A percentile compares a stretch with the other conserved stretches of the same genome.
These are phyloP conservation scores for Antheraea pernyi DNA, from an alignment of 1,140 invertebrate genomes.

Conservation along the genomic window DNA sequence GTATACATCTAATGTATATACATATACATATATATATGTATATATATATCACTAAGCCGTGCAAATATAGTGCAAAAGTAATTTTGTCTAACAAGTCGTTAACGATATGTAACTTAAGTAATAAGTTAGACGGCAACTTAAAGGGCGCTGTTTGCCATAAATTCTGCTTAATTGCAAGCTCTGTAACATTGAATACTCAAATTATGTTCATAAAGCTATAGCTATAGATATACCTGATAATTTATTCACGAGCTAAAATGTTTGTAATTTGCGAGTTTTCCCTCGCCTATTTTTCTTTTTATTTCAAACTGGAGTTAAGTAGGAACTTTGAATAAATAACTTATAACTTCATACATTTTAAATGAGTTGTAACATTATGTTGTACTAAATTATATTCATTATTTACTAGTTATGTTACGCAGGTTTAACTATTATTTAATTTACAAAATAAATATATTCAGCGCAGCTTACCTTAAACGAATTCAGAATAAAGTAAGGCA, in stretches of 20 bases:
- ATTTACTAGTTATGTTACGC: no score
- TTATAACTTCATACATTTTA: no score
- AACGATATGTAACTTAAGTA: conserved; percentile 5
- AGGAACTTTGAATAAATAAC: no score
- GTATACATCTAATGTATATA: no score
- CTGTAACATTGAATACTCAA: not conserved
- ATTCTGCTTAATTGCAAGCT: not conserved
- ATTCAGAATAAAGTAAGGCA: no score
- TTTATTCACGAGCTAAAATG: not conserved
- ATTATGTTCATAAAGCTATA: not conserved
- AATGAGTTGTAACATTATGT: no score
- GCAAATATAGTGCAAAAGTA: not conserved
- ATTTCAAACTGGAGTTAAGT: no score
- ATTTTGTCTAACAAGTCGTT: conserved; percentile 3
- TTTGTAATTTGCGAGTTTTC: not conserved
- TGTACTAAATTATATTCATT: no score
- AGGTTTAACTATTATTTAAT: no score
- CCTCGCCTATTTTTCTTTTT: not conserved
- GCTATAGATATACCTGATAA: not conserved
- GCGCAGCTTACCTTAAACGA: no score
- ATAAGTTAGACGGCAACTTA: not conserved
- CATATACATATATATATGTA: no score
- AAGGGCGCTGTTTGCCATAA: not conserved
- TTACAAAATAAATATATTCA: no score
- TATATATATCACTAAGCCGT: not conserved